Evolutionary conservation across 2,113 vertebrate species (phyloP).

Genomic region (Genyomyrus donnyi): DNA sequence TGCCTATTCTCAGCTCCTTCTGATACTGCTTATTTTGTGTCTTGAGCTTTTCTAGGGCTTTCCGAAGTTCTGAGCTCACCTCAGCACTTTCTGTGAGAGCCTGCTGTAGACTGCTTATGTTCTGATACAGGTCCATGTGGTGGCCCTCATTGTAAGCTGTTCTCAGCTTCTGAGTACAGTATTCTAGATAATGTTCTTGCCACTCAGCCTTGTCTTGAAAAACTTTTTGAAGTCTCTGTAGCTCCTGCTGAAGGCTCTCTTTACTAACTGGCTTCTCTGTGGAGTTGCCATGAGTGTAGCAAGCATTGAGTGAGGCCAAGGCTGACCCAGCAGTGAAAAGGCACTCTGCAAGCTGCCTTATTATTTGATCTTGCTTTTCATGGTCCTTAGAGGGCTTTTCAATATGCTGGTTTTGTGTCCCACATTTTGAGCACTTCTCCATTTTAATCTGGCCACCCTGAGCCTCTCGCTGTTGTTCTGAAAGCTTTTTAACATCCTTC

Average conservation of each 20-base stretch:
- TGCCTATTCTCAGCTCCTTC: constrained; percentile 19
- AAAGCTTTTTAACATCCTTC: constrained; percentile 10
- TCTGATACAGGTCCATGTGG: constrained; percentile 38
- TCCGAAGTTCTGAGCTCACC: neutral
- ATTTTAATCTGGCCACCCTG: neutral
- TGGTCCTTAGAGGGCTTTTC: neutral
- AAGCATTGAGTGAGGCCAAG: constrained; percentile 46
- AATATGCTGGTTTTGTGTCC: neutral
- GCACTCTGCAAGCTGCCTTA: constrained; percentile 43
- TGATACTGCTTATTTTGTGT: constrained; percentile 30
- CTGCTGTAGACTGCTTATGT: constrained; percentile 46
- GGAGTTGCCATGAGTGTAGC: constrained; percentile 30
- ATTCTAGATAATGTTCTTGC: neutral
- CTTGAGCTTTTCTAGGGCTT: constrained; percentile 40
- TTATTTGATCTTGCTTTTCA: constrained; percentile 24
- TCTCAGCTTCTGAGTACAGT: neutral
- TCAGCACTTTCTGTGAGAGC: constrained; percentile 33
- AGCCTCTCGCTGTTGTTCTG: constrained; percentile 14
- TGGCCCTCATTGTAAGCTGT: neutral
- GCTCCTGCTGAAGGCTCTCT: constrained; percentile 40
- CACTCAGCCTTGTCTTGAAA: constrained; percentile 43
- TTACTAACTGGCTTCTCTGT: constrained; percentile 4
- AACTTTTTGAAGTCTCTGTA: constrained; percentile 50
- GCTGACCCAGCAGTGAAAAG: constrained; percentile 47
- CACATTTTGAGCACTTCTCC: neutral